Conservation (phyloP, 2,797 vertebrate genomes). For the Tadarida brasiliensis region DNA sequence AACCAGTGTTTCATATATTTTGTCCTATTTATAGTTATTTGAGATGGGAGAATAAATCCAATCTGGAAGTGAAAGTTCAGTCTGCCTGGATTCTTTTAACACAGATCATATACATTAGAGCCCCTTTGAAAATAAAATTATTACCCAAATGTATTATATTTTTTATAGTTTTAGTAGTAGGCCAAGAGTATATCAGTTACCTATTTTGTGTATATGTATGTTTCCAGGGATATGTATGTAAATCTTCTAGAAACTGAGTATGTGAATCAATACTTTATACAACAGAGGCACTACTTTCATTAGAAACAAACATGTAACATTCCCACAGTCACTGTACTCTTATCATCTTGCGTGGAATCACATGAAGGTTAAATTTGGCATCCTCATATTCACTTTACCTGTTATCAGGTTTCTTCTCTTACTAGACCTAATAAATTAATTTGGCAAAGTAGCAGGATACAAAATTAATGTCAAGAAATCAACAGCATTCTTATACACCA, state of each 20-base stretch:
- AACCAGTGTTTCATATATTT: conserved; percentile 19
- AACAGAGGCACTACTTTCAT: neutral
- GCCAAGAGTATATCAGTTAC: neutral
- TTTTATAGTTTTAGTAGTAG: conserved; percentile 7
- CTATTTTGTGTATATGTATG: neutral
- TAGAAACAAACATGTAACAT: neutral
- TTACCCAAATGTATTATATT: neutral
- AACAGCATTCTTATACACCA: no score
- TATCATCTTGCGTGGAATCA: neutral
- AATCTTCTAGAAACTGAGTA: neutral
- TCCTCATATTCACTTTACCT: neutral
- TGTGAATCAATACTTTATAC: neutral
- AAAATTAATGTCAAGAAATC: no score
- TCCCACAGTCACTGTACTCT: neutral
- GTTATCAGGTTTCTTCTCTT: conserved; percentile 49
- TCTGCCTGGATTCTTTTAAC: conserved; percentile 15
- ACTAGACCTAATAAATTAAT: no score
- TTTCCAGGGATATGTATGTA: neutral
- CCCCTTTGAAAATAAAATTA: conserved; percentile 29
- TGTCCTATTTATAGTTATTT: conserved; percentile 46
- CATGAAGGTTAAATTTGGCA: neutral
- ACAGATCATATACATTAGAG: neutral
- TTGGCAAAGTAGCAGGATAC: no score
- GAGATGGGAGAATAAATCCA: conserved; percentile 27
- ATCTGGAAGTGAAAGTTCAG: neutral